phyloP scores from a whole-genome alignment of 1,140 invertebrate species.

The Cyphomyrmex costatus region DNA sequence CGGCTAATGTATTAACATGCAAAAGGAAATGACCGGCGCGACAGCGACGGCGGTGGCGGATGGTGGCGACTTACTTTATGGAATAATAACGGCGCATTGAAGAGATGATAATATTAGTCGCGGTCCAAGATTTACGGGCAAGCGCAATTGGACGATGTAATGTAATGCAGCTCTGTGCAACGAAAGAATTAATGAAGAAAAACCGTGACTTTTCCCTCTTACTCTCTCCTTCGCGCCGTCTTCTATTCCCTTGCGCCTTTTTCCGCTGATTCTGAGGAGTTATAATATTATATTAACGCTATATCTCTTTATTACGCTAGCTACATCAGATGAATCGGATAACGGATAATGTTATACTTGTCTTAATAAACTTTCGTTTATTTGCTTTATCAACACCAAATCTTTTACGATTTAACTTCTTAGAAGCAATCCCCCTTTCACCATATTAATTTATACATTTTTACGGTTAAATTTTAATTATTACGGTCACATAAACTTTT shows the following conservation, averaged over 20 bases:
- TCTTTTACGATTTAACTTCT: slow-evolving; percentile 1
- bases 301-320: slow-evolving; percentile 25
- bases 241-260: background rate
- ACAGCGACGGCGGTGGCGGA: background rate
- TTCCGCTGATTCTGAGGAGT: background rate
- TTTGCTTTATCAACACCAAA: background rate
- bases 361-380: slow-evolving; percentile 34
- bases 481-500: background rate
- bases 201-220: slow-evolving; percentile 3
- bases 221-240: background rate
- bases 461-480: slow-evolving; percentile 9
- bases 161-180: slow-evolving; percentile 37
- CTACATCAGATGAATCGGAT: slow-evolving; percentile 1
- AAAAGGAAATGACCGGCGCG: slow-evolving; percentile 59
- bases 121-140: slow-evolving; percentile 41
- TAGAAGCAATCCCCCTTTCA: background rate
- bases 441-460: slow-evolving; percentile 24
- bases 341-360: slow-evolving; percentile 7
- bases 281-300: slow-evolving; percentile 8
- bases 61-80: slow-evolving; percentile 34
- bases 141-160: slow-evolving; percentile 50
- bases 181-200: slow-evolving; percentile 57
- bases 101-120: slow-evolving; percentile 66
- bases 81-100: slow-evolving; percentile 61
- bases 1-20: slow-evolving; percentile 65